Evolutionary conservation across 2,113 vertebrate species (phyloP).

Genomic region (Anguilla japonica): DNA sequence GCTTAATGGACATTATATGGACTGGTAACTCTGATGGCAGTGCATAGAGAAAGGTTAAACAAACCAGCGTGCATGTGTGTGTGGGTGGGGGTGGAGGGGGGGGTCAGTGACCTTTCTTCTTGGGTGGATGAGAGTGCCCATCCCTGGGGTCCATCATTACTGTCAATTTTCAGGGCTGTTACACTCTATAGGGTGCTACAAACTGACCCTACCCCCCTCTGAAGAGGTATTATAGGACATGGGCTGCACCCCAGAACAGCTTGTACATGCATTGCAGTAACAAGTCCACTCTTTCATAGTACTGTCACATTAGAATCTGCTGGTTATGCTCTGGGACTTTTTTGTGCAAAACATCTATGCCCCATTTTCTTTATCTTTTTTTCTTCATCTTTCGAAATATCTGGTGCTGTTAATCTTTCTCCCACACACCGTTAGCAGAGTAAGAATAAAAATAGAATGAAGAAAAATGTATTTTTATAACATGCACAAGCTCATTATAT

Average conservation of each 20-base stretch:
- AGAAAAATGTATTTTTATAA: too few species aligned
- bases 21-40: not conserved
- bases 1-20: conserved; percentile 16
- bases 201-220: not conserved
- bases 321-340: not conserved
- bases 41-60: conserved; percentile 13
- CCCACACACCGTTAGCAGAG: not conserved
- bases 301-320: not conserved
- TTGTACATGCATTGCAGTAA: too few species aligned
- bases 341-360: not conserved
- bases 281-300: too few species aligned
- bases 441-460: not conserved
- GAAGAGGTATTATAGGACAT: not conserved
- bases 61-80: not conserved
- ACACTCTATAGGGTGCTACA: not conserved
- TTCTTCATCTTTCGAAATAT: not conserved
- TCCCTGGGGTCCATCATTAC: conserved; percentile 11
- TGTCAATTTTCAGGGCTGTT: not conserved
- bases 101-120: conserved; percentile 23
- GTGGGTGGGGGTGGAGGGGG: not conserved
- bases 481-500: not conserved
- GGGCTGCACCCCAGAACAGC: not conserved
- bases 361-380: not conserved
- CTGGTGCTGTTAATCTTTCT: not conserved
- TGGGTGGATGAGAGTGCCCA: not conserved